Evolutionary conservation across 2,888 invertebrate species (phyloP).

Genomic region (Chrysomela aeneicollis): DNA sequence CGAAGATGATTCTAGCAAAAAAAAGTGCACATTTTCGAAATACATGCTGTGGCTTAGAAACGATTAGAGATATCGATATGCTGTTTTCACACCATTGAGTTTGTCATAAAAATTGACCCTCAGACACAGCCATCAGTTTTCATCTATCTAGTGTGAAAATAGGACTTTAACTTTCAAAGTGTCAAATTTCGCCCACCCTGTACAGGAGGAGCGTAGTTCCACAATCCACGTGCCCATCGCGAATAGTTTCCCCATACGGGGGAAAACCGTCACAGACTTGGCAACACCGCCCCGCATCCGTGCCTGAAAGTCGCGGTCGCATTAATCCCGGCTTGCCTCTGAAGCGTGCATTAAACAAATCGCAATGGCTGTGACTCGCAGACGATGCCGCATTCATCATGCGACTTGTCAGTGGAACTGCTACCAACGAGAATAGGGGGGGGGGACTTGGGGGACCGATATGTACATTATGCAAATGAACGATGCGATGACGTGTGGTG

Average conservation of each 20-base stretch:
- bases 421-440: not conserved
- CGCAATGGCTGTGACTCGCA: conserved; percentile 51
- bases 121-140: no score
- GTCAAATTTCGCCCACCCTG: no score
- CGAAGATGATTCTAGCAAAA: no score
- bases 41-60: no score
- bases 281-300: conserved; percentile 22
- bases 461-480: conserved; percentile 5
- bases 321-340: conserved; percentile 58
- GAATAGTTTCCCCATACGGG: not conserved
- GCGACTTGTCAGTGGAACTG: conserved; percentile 24
- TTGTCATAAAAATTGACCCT: no score
- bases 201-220: no score
- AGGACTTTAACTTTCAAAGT: no score
- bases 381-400: conserved; percentile 44
- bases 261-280: not conserved
- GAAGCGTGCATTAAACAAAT: conserved; percentile 60
- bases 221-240: not conserved
- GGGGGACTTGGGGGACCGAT: not conserved
- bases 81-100: no score
- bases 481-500: not conserved
- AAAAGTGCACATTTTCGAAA: no score
- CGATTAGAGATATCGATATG: no score
- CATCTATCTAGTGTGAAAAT: no score
- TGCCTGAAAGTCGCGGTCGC: conserved; percentile 47